Percentiles rank a stretch among this genome's conserved stretches.
These are phyloP conservation scores for Amazona guildingii DNA, from an alignment of 2,113 vertebrate species.

Conservation along the genomic window DNA sequence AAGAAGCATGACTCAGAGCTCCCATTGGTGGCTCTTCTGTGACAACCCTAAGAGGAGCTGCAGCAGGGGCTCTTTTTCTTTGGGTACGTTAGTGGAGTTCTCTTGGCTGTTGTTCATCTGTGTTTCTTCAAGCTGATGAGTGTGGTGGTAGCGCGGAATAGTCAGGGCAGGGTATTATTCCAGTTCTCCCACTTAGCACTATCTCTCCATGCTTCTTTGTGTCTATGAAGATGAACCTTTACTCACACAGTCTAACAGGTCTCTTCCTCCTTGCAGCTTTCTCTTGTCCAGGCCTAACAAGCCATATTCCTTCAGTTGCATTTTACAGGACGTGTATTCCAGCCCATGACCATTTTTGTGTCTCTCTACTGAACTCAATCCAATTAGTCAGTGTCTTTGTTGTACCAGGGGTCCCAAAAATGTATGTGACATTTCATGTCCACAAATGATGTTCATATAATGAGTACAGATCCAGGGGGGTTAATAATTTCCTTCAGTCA, in stretches of 20 bases:
- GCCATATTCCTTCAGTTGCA: not conserved
- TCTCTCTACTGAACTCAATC: not conserved
- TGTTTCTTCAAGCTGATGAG: not conserved
- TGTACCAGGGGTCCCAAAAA: not conserved
- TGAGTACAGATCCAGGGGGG: not conserved
- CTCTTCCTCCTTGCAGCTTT: not conserved
- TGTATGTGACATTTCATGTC: not conserved
- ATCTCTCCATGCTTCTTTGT: not conserved
- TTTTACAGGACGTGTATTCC: not conserved
- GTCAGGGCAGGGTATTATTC: not conserved
- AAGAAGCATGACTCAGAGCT: not conserved
- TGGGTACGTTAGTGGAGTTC: not conserved
- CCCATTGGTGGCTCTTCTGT: not conserved
- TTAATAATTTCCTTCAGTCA: not conserved
- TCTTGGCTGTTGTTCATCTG: not conserved
- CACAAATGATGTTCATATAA: not conserved
- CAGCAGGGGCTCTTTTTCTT: not conserved
- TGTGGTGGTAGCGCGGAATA: not conserved
- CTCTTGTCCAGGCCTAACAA: not conserved
- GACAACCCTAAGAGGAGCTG: not conserved
- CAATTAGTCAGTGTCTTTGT: not conserved
- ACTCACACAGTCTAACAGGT: not conserved
- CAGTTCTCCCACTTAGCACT: not conserved
- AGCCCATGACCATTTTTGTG: not conserved
- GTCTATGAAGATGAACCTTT: not conserved